Percentiles rank a stretch among this genome's conserved stretches.
Conservation (phyloP, 2,797 vertebrate species). For the Lutjanus argentimaculatus region DNA sequence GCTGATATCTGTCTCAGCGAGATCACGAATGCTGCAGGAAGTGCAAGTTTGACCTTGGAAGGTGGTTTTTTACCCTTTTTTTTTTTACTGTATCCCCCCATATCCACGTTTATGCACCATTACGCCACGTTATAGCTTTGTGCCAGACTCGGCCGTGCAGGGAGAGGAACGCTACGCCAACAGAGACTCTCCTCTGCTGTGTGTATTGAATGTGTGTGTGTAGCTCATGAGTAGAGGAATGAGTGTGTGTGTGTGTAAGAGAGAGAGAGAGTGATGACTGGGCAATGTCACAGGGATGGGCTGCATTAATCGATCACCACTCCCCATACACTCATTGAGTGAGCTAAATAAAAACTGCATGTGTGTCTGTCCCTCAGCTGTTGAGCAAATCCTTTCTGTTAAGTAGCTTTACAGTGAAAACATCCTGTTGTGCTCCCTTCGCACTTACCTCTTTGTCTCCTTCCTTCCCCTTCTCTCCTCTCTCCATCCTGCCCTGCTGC, state of each 20-base stretch:
- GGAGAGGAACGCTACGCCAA: conserved; percentile 6
- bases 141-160: conserved; percentile 30
- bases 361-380: conserved; percentile 45
- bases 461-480: conserved; percentile 11
- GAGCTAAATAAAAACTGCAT: conserved; percentile 61
- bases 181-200: conserved; percentile 10
- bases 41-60: conserved; percentile 57
- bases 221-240: not conserved
- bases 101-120: conserved; percentile 50
- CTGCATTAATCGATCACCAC: conserved; percentile 67
- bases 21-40: conserved; percentile 26
- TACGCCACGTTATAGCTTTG: conserved; percentile 47
- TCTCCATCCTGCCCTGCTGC: conserved; percentile 20
- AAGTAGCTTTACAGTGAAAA: conserved; percentile 54
- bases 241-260: conserved; percentile 2
- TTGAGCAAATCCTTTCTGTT: conserved; percentile 42
- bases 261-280: conserved; percentile 59
- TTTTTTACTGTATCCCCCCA: not conserved
- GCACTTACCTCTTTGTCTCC: conserved; percentile 18
- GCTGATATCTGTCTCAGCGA: conserved; percentile 45
- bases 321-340: conserved; percentile 53
- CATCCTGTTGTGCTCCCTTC: conserved; percentile 35
- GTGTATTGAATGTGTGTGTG: conserved; percentile 17
- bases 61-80: not conserved
- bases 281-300: conserved; percentile 46